Evolutionary conservation across 2,113 vertebrate genomes (phyloP).

Genomic region (Apteryx owenii): DNA sequence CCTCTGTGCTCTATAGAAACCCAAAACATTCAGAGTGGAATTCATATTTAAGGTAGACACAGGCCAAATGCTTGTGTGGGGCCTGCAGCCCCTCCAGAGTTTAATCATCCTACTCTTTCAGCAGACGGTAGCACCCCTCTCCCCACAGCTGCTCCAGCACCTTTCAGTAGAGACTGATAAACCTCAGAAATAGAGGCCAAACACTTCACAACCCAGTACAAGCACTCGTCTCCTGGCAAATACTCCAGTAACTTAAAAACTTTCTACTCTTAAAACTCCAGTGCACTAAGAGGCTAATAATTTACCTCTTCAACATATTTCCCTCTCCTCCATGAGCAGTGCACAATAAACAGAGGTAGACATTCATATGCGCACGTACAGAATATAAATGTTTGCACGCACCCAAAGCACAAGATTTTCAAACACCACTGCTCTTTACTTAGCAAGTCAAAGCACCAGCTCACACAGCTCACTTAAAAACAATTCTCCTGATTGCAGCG

Average conservation of each 20-base stretch:
- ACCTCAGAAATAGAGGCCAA: not conserved
- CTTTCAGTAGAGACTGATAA: not conserved
- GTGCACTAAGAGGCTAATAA: not conserved
- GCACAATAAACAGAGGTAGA: not conserved
- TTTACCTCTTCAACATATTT: not conserved
- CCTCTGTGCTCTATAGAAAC: not conserved
- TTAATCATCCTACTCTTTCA: not conserved
- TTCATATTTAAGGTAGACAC: not conserved
- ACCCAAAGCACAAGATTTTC: not conserved
- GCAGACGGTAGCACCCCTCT: not conserved
- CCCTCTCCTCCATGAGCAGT: rapidly evolving
- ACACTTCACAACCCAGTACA: not conserved
- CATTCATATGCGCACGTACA: not conserved
- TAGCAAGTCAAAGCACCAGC: not conserved
- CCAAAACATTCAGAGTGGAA: not conserved
- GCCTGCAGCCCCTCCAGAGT: not conserved
- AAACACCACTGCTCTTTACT: not conserved
- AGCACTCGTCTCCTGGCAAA: not conserved
- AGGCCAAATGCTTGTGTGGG: not conserved
- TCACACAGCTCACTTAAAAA: not conserved
- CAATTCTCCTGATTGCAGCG: not conserved
- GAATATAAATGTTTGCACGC: not conserved
- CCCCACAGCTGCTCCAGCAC: not conserved
- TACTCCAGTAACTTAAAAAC: not conserved
- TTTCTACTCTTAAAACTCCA: not conserved